Evolutionary conservation across 2,888 invertebrate genomes (phyloP), one percentile per base, ranked within the genome.

Genomic region (Eupithecia pulchellata): DNA sequence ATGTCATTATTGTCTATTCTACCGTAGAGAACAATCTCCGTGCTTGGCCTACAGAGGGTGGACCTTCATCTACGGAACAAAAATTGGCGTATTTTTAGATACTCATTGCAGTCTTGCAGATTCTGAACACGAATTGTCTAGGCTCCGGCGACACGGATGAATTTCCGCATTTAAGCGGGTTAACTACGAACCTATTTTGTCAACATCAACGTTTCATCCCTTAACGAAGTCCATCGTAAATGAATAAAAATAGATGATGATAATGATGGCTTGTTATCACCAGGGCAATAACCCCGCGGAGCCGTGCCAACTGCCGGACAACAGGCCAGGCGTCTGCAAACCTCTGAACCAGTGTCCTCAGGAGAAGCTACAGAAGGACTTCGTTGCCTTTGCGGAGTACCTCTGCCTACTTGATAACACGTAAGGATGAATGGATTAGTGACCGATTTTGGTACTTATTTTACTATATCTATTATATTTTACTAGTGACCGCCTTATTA

Each of bases 341-440:
- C 96, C 96, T 73, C 86, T 92, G 1, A 88, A 88, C 91, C 94
- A 95, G 79, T 96, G 96, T 86, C 87, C 96, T 75, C 91, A 96
- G 84, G 95, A 96, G 9, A 95, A 96, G 64, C 91, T 96, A 82
- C 91, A 95, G 75, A 85, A 92, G 2, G 95, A 96, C 82, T 95
- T 95, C 84, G 89, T 95, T 84, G 91, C 93, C 68, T 94, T 96
- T 76, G 91, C 96, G 81, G 96, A 96, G 76, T 96, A 97, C 82
- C 88, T 96, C 65, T 97, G 97, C 86, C 94, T 97, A 52, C 96
- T 97, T 72, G 95, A 96, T 76, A 93, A 95, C 81, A 88, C 94
- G 95, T 96, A 86, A 69, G 72, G 1, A 30, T 8, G 6, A 17
- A 17, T n/a, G 8, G 4, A 5, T 32, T 4, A 34, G 11, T 9